Evolutionary conservation across 2,888 invertebrate genomes (phyloP), one percentile per base, ranked within the genome.

Genomic region (Dione juno): DNA sequence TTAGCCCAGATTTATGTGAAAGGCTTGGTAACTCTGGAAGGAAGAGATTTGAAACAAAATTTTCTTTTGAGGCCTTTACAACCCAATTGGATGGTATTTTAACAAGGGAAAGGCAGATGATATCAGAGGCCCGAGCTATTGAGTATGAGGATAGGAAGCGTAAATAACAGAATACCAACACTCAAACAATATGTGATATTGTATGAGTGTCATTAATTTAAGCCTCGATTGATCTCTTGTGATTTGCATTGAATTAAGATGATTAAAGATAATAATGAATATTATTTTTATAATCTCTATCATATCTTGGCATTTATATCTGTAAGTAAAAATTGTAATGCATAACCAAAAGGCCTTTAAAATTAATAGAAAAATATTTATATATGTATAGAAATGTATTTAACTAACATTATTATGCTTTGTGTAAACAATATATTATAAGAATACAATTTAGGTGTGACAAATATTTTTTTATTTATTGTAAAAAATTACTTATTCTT

Each of bases 31-130:
- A 94, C 70, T 94, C 95, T 75, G 98, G 98, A 0, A 94, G 94
- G 71, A 94, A 95, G 77, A 94, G 97, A 76, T 97, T 98, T 77
- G 94, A 96, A 67, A 94, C 95, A 1, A 95, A 95, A 76, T 99
- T 99, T 87, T 98, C 98, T 0, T 97, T 97, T 86, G 94, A 95
- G 77, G 96, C 96, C 45, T 99, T 98, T 84, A 94, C 95, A 0
- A 93, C 94, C 61, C 95, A 95, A 78, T 88, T 97, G 66, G 95
- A 96, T 80, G 88, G 92, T 13, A 92, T 94, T 70, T 77, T 94
- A 67, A 86, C 80, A n/a, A 84, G 93, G 45, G 92, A 93, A 73
- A 81, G 90, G 53, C 91, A 93, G 75, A 82, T 90, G 13, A 86
- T 90, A 3, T 90, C 92, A 35, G 91, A 92, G 77, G 89, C 84